Base-by-base conservation (phyloP, 2,113 vertebrate species). In the Microcebus griseorufus region DNA sequence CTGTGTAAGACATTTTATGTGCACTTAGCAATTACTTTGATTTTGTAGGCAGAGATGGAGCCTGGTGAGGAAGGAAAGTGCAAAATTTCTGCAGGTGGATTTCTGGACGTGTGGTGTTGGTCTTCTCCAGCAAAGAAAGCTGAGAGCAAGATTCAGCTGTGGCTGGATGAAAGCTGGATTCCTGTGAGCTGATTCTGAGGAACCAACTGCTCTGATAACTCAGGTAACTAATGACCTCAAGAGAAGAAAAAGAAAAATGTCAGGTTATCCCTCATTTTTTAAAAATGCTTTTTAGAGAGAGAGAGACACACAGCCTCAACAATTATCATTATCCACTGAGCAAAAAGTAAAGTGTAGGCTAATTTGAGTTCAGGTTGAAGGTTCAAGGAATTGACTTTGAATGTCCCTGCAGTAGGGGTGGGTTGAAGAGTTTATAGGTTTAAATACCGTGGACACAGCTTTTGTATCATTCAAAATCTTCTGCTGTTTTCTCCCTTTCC, bases 301-400 rank as follows among this genome's bases (percentile, higher is more conserved):
- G 42, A 96, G 22, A 86, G 78, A 9, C n/a, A 83, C 1, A 67
- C 3, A 4, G 65, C 37, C 37, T 92, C 37, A 81, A 70, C 25
- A 80, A 87, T 80, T 83, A n/a, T 48, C 79, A 93, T 65, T 89
- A 55, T 86, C 32, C 45, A 76, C 51, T 80, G 32, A 12, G 25
- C 62, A 87, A 55, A 55, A 93, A 86, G 81, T 76, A 79, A 6
- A 32, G 0, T 11, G 7, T 16, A 80, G 83, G 37, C 82, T 97
- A 79, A 75, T 78, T 70, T n/a, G 51, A 91, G 89, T 82, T 87
- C 93, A 94, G 64, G 62, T 9, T 89, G 53, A 73, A 94, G 55
- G 14, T 64, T 94, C 51, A 75, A 29, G 27, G 87, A 76, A 85
- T 25, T 83, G 75, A 86, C 55, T 79, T 65, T 58, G 42, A 72